Evolutionary conservation across 2,113 vertebrate species (phyloP), one percentile per base, ranked within the genome.

Genomic region (Oncorhynchus kisutch): DNA sequence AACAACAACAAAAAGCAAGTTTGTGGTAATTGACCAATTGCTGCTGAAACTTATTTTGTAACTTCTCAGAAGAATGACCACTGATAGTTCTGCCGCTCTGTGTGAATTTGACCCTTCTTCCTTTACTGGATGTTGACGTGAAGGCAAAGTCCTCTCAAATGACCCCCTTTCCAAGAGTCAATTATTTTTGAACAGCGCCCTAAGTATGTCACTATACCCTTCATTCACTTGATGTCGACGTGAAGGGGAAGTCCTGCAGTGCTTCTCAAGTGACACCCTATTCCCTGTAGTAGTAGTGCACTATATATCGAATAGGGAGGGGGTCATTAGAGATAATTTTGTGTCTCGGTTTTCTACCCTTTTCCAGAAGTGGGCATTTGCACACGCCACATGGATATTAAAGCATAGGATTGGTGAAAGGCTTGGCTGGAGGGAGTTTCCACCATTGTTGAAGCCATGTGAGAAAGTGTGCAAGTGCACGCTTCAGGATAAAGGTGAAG

Each of bases 21-120:
- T 79, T 86, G 49, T 71, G 72, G 68, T 79, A 76, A 76, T 72
- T 62, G 51, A 25, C 6, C 83, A 49, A 80, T 70, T 29, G 39
- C 39, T 74, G 70, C 69, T 80, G 76, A 69, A 54, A 54, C 51
- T 5, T 18, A 1, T 82, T 39, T 70, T 70, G 57, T 54, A 25
- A 60, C 64, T 54, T 74, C 39, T 74, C 20, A 0, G 3, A 22
- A 22, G 59, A 62, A 68, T 29, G 31, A 18, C 65, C 75, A 74
- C 24, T 39, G 12, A 73, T 11, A 57, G 75, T 72, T 82, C 59
- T 24, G 14, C 9, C 9, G 22, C 11, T 13, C 25, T 24, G 11
- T 29, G n/a, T 66, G 12, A 29, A 64, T 24, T 24, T 64, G 39
- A 45, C 39, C 39, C 22, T 64, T 24, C 18, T n/a, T n/a, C 60